Evolutionary conservation across 2,888 invertebrate species (phyloP), one percentile per base, ranked within the genome.

Genomic region (Metacarcinus magister): DNA sequence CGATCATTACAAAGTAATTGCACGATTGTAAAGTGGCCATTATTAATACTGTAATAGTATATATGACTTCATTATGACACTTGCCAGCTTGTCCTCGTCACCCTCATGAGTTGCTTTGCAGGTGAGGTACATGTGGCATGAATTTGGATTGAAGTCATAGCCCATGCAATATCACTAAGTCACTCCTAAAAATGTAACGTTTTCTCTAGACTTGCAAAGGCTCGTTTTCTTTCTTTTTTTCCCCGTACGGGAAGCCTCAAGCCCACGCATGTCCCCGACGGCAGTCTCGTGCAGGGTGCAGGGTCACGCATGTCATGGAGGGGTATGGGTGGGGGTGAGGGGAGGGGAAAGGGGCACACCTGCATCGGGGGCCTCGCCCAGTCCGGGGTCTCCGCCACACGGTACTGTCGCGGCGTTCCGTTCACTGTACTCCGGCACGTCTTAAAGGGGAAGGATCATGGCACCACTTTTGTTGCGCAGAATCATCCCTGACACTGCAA

Each of bases 151-250:
- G 67, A 23, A 19, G 19, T 39, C 39, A 19, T 39, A 39, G 8
- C 13, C 87, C 87, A 32, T 0, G 10, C 39, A 87, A 39, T 13
- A 87, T 3, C 32, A 3, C 39, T 87, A 39, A 87, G 87, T 39
- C 87, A 87, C 87, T 87, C 87, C 87, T 87, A 39, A 87, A 32
- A 87, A 87, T 39, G 28, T 39, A 87, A 13, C 87, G 39, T 39
- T 87, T 39, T 87, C 87, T 39, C 87, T 87, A 10, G 82, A 39
- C 39, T 39, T 10, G 32, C 28, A 28, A 28, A 75, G 75, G 75
- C 87, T 87, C 87, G 87, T 87, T 87, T 87, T 87, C 87, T 87
- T 87, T 3, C 39, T 32, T 13, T 87, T 39, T 87, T 39, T 28
- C 75, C 28, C 28, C 23, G 8, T 28, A 0, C 7, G n/a, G 5